A percentile compares a stretch with the other conserved stretches of the same genome.
phyloP scores from a whole-genome alignment of 1,140 invertebrate genomes.

The Drosophila pruinosa region DNA sequence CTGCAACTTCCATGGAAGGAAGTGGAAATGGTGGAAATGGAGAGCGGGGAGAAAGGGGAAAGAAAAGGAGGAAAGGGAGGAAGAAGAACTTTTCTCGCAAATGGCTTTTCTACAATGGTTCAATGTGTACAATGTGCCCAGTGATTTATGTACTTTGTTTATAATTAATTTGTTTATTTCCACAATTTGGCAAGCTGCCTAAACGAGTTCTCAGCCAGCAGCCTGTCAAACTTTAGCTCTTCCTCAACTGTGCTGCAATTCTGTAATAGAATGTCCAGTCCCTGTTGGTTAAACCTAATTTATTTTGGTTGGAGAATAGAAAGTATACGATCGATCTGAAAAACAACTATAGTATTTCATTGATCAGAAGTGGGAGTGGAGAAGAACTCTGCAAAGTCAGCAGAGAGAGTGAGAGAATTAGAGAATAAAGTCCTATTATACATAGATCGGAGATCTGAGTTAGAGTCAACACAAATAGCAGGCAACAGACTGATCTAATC shows the following conservation, averaged over 20 bases:
- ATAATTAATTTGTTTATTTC: slow-evolving; percentile 30
- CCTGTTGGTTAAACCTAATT: not conserved
- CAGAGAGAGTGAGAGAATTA: no score
- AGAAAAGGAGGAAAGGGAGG: not conserved
- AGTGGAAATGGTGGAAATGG: not conserved
- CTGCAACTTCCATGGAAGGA: not conserved
- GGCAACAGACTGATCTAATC: no score
- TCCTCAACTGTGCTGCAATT: no score
- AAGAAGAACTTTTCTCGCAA: slow-evolving; percentile 21
- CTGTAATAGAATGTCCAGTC: not conserved
- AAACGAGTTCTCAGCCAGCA: not conserved
- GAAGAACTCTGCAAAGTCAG: no score
- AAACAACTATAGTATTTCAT: no score
- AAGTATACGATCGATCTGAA: no score
- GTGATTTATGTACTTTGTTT: slow-evolving; percentile 36
- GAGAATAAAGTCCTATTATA: no score
- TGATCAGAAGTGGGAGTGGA: no score
- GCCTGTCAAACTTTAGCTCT: not conserved
- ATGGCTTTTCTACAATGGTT: slow-evolving; percentile 17
- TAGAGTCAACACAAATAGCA: no score
- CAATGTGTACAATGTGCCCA: slow-evolving; percentile 10
- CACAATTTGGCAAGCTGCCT: slow-evolving; percentile 2
- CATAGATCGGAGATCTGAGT: no score
- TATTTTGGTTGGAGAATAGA: no score
- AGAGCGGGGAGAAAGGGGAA: not conserved